A percentile compares a stretch with the other conserved stretches of the same genome.
Conservation (phyloP, 2,113 vertebrate genomes). For the Mandrillus leucophaeus region DNA sequence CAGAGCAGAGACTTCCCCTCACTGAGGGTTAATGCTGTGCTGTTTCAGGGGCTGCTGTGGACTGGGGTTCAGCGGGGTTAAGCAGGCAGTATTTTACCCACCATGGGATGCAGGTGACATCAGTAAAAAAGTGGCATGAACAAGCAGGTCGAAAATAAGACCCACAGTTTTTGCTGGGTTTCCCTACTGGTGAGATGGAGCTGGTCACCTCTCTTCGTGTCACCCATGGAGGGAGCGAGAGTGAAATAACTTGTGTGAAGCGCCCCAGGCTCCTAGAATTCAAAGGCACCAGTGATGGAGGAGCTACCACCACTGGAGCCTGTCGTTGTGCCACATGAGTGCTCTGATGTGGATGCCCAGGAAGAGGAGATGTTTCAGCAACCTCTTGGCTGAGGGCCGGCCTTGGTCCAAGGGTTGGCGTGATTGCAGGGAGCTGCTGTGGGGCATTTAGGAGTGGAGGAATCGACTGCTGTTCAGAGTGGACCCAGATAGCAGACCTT, state of each 20-base stretch:
- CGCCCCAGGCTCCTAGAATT: neutral
- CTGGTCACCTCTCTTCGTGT: neutral
- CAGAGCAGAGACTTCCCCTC: neutral
- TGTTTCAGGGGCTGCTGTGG: neutral
- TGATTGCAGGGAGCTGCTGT: neutral
- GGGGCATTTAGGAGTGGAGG: neutral
- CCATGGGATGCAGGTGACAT: neutral
- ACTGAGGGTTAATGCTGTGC: neutral
- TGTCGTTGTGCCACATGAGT: neutral
- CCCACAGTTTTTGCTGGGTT: neutral
- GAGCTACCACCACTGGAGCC: rapidly evolving
- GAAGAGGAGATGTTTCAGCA: neutral
- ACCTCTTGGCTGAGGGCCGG: neutral
- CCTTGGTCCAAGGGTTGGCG: neutral
- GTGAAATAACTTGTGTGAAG: neutral
- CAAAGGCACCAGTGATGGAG: neutral
- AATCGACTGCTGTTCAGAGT: neutral
- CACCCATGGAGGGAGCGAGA: neutral
- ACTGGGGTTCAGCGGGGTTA: neutral
- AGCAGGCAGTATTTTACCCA: neutral
- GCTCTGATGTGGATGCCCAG: neutral
- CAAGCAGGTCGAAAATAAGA: neutral
- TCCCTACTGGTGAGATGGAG: neutral
- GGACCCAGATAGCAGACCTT: neutral
- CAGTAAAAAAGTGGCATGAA: neutral